These are phyloP conservation scores for Babyrousa celebensis DNA, from an alignment of 2,797 vertebrate genomes.

Conservation along the genomic window DNA sequence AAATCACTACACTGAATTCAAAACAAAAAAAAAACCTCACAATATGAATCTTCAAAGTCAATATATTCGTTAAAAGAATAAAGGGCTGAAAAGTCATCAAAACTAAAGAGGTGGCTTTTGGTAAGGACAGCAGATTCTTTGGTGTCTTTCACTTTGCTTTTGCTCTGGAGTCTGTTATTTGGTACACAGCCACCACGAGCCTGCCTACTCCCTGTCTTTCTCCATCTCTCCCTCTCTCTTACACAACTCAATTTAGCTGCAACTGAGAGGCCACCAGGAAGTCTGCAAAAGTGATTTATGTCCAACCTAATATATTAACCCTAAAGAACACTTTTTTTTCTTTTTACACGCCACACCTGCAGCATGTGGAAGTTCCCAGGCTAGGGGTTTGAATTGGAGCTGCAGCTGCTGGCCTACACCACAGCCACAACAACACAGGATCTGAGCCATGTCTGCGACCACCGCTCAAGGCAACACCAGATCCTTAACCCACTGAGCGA, in stretches of 20 bases:
- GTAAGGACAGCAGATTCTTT: neutral
- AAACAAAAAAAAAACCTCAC: conserved; percentile 13
- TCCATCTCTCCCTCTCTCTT: neutral
- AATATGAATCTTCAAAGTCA: neutral
- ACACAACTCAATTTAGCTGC: neutral
- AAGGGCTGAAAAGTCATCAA: neutral
- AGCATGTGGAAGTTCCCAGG: too few relatives aligned
- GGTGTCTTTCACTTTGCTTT: neutral
- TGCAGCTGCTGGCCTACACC: too few relatives aligned
- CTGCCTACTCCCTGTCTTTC: neutral
- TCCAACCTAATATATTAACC: neutral
- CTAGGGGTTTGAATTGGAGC: too few relatives aligned
- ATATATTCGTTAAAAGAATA: neutral
- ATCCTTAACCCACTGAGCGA: too few relatives aligned
- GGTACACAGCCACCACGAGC: neutral
- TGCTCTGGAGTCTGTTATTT: neutral
- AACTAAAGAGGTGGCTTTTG: neutral
- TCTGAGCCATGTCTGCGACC: too few relatives aligned
- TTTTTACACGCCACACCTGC: too few relatives aligned
- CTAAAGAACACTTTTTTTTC: neutral
- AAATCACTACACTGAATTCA: neutral
- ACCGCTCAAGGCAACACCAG: too few relatives aligned
- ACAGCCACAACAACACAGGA: too few relatives aligned
- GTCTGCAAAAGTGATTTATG: neutral
- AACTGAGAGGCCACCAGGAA: neutral